Conservation (phyloP, 1,140 invertebrate species). For the Limonius californicus region DNA sequence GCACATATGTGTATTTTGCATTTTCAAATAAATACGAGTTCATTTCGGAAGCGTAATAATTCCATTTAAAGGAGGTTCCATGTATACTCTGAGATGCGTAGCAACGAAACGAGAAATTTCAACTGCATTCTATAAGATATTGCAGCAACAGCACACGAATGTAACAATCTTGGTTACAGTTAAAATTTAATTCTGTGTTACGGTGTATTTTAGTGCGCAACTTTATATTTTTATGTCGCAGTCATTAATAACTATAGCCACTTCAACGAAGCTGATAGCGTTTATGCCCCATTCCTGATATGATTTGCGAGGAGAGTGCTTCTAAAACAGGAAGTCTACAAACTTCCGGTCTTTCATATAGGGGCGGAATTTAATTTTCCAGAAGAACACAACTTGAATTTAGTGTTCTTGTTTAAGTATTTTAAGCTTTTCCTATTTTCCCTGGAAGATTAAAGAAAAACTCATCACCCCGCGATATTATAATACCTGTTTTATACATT, state of each 20-base stretch:
- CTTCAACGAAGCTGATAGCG: constrained; percentile 4
- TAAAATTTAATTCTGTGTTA: constrained; percentile 3
- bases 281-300: constrained; percentile 13
- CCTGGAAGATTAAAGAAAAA: constrained; percentile 23
- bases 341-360: constrained; percentile 8
- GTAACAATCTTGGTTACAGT: neutral
- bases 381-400: constrained; percentile 24
- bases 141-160: too few species aligned
- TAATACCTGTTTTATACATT: constrained; percentile 21
- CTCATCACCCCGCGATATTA: constrained; percentile 19
- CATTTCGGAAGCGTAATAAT: too few species aligned
- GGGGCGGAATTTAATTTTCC: constrained; percentile 24
- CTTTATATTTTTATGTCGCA: constrained; percentile 10
- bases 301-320: constrained; percentile 13
- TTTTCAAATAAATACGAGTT: too few species aligned
- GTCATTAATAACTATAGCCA: constrained; percentile 14
- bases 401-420: constrained; percentile 17
- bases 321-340: constrained; percentile 11
- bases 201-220: neutral
- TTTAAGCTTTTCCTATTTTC: constrained; percentile 15
- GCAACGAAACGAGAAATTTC: too few species aligned
- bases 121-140: too few species aligned
- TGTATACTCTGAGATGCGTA: too few species aligned
- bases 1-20: too few species aligned
- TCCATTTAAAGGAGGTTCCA: too few species aligned